Evolutionary conservation across 1,140 invertebrate genomes (phyloP).

Genomic region (Pachyrhynchus sulphureomaculatus): DNA sequence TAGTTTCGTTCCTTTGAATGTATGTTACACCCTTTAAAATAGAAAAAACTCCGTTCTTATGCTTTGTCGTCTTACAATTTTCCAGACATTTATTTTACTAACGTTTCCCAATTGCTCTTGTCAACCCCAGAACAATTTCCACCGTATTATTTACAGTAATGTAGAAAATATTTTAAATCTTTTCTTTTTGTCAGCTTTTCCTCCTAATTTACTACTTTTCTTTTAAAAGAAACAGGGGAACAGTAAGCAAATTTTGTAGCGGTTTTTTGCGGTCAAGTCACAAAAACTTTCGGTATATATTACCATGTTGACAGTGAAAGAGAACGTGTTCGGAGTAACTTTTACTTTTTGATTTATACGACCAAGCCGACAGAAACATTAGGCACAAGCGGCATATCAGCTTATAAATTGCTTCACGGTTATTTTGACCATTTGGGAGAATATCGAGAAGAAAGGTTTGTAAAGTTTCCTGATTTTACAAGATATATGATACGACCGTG

Average conservation of each 20-base stretch:
- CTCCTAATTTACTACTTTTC: constrained; percentile 6
- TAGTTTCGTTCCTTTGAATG: too few species aligned
- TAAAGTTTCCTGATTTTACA: too few species aligned
- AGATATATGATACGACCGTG: too few species aligned
- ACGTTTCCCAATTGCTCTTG: too few species aligned
- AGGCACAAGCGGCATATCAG: constrained; percentile 25
- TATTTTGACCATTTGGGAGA: constrained; percentile 16
- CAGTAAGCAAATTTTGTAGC: constrained; percentile 1
- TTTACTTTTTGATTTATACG: constrained; percentile 28
- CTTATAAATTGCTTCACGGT: constrained; percentile 12
- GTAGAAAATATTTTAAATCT: too few species aligned
- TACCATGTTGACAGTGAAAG: constrained; percentile 22
- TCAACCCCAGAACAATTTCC: too few species aligned
- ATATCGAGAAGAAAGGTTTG: constrained; percentile 10
- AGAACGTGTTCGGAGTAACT: constrained; percentile 27
- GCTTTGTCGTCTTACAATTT: too few species aligned
- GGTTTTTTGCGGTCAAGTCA: neutral
- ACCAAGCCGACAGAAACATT: constrained; percentile 25
- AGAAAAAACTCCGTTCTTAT: too few species aligned
- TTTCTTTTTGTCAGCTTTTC: too few species aligned
- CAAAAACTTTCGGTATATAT: constrained; percentile 28
- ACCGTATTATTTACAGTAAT: too few species aligned
- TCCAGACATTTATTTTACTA: too few species aligned
- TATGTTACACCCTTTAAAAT: too few species aligned
- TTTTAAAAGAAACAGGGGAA: neutral